Evolutionary conservation across 1,140 invertebrate genomes (phyloP), one percentile per base, ranked within the genome.

Genomic region (Drosophila auraria): DNA sequence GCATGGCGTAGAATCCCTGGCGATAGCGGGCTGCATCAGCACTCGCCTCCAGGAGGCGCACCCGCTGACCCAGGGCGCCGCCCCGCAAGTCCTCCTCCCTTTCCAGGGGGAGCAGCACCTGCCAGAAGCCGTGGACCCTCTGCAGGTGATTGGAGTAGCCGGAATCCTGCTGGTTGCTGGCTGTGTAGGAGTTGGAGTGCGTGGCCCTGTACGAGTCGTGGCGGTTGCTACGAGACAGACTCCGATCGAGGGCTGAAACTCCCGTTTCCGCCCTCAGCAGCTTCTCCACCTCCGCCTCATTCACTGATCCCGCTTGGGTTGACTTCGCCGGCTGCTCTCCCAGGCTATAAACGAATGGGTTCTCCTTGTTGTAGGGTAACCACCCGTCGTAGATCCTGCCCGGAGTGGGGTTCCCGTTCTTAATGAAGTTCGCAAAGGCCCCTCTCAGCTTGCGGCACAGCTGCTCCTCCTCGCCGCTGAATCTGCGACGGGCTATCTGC

Each of bases 341-440:
- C 65, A 94, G 68, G 47, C 92, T 89, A 68, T 94, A 92, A 36
- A 94, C 92, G 51, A 93, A 94, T 30, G 92, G 89, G 25, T 93
- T 94, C 7, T 94, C 92, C 1, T 83, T 66, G n/a, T 92, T 94
- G 77, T 95, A 96, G n/a, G 93, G 93, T 53, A 92, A 80, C 95
- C 95, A 96, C 15, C 93, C 91, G 25, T 94, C 93, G 42, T 94
- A 94, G 42, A 94, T 93, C 15, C 93, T 93, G 45, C 94, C 94
- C 6, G 94, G 94, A 12, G 94, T 95, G 5, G 94, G 93, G 89
- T 94, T 93, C 3, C 95, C 95, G 89, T 93, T 94, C 77, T 94
- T 95, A 3, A 95, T 93, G 74, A 96, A 96, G 84, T 95, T 95
- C 3, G 93, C 92, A 87, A 95, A 94, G 63, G 94, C 93, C 45